Conservation (phyloP, 2,113 vertebrate genomes). For the Zosterops pallidus region DNA sequence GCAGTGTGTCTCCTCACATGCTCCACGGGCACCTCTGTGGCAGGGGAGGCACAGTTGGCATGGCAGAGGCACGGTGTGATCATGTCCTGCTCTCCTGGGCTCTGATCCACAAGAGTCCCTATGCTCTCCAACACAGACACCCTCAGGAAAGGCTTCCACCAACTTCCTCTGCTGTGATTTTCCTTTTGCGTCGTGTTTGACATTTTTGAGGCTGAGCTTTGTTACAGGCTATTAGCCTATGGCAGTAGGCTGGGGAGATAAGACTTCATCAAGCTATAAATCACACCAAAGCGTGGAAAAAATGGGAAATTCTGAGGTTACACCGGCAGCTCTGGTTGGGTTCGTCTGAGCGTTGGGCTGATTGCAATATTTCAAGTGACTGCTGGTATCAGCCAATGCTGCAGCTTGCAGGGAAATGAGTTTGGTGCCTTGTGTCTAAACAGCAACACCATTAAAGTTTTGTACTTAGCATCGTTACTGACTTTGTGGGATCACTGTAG, state of each 20-base stretch:
- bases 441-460: slow-evolving; percentile 66
- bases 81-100: not conserved
- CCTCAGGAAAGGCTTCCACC: slow-evolving; percentile 18
- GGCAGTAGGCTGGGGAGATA: slow-evolving; percentile 68
- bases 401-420: slow-evolving; percentile 59
- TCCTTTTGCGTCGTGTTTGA: slow-evolving; percentile 60
- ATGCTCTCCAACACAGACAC: fast-evolving
- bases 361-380: slow-evolving; percentile 32
- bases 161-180: slow-evolving; percentile 28
- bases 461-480: slow-evolving; percentile 66
- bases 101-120: not conserved
- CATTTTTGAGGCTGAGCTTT: slow-evolving; percentile 68
- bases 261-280: slow-evolving; percentile 68
- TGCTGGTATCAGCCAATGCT: not conserved
- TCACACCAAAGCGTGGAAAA: slow-evolving; percentile 46
- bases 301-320: slow-evolving; percentile 43
- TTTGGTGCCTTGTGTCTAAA: slow-evolving; percentile 52
- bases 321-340: not conserved
- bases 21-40: not conserved
- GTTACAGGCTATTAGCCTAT: slow-evolving; percentile 71
- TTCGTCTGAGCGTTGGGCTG: not conserved
- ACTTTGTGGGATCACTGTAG: slow-evolving; percentile 70
- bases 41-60: not conserved
- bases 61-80: fast-evolving
- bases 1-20: not conserved